Percentiles rank a stretch among this genome's conserved stretches.
phyloP scores from a whole-genome alignment of 2,113 vertebrate genomes.

The Podarcis cretensis region DNA sequence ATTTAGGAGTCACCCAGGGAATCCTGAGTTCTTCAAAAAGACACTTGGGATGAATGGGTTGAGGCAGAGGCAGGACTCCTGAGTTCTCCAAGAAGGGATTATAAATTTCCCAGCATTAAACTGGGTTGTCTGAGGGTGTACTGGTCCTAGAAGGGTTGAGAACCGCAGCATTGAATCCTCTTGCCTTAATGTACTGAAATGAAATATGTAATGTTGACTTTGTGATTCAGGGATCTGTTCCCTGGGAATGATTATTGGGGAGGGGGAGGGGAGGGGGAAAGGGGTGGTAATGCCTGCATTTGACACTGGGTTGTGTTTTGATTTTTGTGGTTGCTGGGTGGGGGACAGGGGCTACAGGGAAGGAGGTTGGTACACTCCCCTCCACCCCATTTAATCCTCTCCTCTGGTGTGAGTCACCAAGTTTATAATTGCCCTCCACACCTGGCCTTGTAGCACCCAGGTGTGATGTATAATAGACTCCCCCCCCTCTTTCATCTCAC shows the following conservation, averaged over 20 bases:
- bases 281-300: constrained; percentile 22
- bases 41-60: neutral
- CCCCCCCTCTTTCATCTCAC: neutral
- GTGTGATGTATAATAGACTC: constrained; percentile 17
- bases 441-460: constrained; percentile 35
- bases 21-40: neutral
- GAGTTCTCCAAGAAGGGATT: neutral
- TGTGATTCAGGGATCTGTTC: constrained; percentile 16
- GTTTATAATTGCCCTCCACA: neutral
- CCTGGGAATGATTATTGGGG: neutral
- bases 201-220: constrained; percentile 28
- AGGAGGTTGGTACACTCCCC: constrained; percentile 9
- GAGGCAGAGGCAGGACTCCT: neutral
- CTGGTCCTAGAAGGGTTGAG: constrained; percentile 11
- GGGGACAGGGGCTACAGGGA: constrained; percentile 5
- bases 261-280: neutral
- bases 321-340: constrained; percentile 30
- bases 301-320: constrained; percentile 39
- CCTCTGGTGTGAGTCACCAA: neutral
- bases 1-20: neutral
- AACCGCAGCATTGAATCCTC: constrained; percentile 15
- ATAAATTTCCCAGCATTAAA: neutral
- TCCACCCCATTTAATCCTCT: neutral
- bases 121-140: neutral
- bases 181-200: constrained; percentile 23